Evolutionary conservation across 2,797 vertebrate genomes (phyloP).

Genomic region (Cynopterus sphinx): DNA sequence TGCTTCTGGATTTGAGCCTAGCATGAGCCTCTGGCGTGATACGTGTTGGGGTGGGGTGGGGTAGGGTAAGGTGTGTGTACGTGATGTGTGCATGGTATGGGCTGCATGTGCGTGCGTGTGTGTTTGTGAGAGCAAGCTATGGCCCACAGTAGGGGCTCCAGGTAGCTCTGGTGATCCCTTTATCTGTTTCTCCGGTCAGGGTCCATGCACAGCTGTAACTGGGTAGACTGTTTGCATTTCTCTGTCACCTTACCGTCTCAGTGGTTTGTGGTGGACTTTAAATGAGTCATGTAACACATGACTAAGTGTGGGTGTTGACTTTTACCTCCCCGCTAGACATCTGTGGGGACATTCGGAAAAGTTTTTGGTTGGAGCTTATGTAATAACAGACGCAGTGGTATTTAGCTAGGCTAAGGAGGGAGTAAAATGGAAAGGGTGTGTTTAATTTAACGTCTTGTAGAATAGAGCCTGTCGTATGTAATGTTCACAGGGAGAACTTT

Average conservation of each 20-base stretch:
- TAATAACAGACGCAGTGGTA: neutral
- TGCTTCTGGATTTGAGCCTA: neutral
- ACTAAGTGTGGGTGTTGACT: neutral
- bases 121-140: neutral
- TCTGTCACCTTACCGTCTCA: neutral
- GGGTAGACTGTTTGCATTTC: neutral
- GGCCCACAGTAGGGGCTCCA: neutral
- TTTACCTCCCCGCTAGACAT: neutral
- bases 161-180: neutral
- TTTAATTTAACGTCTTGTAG: neutral
- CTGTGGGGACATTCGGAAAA: neutral
- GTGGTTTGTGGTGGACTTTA: neutral
- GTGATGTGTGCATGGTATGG: neutral
- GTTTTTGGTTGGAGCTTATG: neutral
- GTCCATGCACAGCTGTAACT: neutral
- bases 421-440: neutral
- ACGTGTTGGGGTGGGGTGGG: no score
- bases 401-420: neutral
- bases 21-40: neutral
- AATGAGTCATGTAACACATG: conserved; percentile 32
- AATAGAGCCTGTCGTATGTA: neutral
- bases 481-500: neutral
- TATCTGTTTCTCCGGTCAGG: neutral
- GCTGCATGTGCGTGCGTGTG: neutral
- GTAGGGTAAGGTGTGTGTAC: no score